Conservation (phyloP, 2,888 invertebrate genomes). For the Cheilosia soror region DNA sequence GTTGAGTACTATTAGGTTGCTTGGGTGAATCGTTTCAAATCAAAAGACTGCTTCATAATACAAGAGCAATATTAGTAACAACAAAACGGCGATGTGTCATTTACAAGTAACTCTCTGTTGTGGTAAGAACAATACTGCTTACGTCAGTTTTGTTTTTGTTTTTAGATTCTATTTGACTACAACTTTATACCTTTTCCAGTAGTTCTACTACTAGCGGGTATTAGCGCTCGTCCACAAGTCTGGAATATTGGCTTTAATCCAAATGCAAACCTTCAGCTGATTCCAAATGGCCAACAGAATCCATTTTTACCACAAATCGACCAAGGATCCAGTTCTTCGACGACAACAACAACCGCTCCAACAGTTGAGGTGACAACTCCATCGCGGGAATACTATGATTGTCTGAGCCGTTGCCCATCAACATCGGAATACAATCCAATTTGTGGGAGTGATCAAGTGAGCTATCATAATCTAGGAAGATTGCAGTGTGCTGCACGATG, state of each 20-base stretch:
- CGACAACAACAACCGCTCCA: conserved; percentile 64
- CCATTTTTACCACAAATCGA: neutral
- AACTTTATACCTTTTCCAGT: conserved; percentile 7
- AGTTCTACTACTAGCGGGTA: conserved; percentile 22
- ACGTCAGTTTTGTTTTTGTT: neutral
- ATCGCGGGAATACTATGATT: conserved; percentile 78
- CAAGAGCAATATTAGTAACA: neutral
- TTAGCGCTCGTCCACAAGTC: conserved; percentile 52
- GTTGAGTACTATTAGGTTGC: conserved; percentile 47
- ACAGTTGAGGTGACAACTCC: conserved; percentile 77
- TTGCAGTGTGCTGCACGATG: conserved; percentile 80
- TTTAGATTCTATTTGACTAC: neutral
- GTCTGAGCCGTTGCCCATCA: conserved; percentile 77
- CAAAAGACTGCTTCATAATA: neutral
- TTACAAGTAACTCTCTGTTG: conserved; percentile 40
- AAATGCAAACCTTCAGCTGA: neutral
- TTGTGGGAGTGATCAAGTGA: conserved; percentile 81
- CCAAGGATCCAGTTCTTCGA: neutral
- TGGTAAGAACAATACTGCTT: conserved; percentile 29
- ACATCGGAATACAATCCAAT: conserved; percentile 83
- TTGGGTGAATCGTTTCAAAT: conserved; percentile 41
- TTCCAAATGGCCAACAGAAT: neutral
- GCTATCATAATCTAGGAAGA: conserved; percentile 80
- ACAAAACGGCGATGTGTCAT: conserved; percentile 16
- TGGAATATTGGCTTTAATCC: conserved; percentile 63